phyloP scores from a whole-genome alignment of 2,888 invertebrate genomes.

The Steinernema carpocapsae region DNA sequence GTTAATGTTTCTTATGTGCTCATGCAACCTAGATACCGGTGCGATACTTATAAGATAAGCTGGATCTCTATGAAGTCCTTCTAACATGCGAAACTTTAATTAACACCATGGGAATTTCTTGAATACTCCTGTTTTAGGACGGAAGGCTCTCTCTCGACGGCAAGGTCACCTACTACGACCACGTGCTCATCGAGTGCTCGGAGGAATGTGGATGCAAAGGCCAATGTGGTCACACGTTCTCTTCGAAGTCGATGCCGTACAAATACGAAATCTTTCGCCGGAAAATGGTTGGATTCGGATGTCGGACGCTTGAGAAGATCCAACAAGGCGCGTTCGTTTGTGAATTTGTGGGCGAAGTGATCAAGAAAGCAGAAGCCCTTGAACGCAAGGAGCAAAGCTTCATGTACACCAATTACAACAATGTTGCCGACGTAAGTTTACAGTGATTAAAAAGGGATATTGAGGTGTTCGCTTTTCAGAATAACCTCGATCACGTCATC shows the following conservation, averaged over 20 bases:
- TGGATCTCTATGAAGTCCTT: too few species aligned
- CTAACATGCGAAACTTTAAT: too few species aligned
- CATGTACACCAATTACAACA: constrained; percentile 17
- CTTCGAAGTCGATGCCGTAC: constrained; percentile 36
- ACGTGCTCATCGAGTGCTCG: constrained; percentile 40
- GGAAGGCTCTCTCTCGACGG: too few species aligned
- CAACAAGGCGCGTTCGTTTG: constrained; percentile 83
- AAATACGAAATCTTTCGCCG: constrained; percentile 40
- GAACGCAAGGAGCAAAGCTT: constrained; percentile 68
- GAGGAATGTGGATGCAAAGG: constrained; percentile 37
- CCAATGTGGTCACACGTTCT: constrained; percentile 39
- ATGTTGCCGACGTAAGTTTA: neutral
- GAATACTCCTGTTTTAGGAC: too few species aligned
- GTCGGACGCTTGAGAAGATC: constrained; percentile 40
- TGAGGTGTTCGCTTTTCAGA: neutral
- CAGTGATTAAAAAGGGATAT: neutral
- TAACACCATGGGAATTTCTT: neutral
- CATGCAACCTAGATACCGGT: too few species aligned
- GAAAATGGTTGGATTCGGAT: constrained; percentile 39
- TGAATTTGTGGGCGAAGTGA: constrained; percentile 97
- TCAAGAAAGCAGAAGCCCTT: constrained; percentile 86
- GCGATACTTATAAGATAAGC: too few species aligned
- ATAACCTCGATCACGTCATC: constrained; percentile 31
- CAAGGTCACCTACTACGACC: constrained; percentile 27
- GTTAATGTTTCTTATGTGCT: neutral